These are phyloP conservation scores for Mythimna ferrago DNA, from an alignment of 2,888 invertebrate genomes.

Conservation along the genomic window DNA sequence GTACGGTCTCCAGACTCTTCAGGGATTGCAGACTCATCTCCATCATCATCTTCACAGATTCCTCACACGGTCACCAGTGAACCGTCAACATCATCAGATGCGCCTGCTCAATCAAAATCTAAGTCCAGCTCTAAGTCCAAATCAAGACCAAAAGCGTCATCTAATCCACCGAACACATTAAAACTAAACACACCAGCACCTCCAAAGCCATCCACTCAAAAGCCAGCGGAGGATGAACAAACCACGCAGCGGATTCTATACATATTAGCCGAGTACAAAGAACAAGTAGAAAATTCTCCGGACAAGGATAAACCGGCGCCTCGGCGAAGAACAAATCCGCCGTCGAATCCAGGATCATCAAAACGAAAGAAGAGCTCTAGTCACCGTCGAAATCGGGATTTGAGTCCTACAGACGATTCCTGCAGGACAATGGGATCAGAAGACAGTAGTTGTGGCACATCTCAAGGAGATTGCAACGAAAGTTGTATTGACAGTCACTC, in stretches of 20 bases:
- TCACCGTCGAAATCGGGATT: conserved; percentile 91
- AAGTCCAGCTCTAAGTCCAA: conserved; percentile 85
- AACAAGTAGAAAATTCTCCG: conserved; percentile 94
- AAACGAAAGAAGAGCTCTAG: conserved; percentile 92
- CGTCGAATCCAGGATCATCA: conserved; percentile 93
- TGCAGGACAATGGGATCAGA: conserved; percentile 94
- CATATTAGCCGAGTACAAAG: conserved; percentile 95
- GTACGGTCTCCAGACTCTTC: conserved; percentile 86
- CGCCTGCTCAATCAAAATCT: conserved; percentile 72
- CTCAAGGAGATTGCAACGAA: conserved; percentile 88
- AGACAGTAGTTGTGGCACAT: conserved; percentile 94
- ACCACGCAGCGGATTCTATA: conserved; percentile 95
- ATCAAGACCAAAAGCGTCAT: conserved; percentile 90
- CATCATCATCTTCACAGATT: conserved; percentile 78
- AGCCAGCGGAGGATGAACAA: conserved; percentile 95
- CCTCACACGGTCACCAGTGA: conserved; percentile 80
- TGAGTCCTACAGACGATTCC: conserved; percentile 92
- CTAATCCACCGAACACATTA: conserved; percentile 90
- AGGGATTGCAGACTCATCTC: conserved; percentile 79
- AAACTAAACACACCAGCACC: conserved; percentile 92
- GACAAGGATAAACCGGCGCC: conserved; percentile 96
- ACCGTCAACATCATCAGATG: conserved; percentile 70
- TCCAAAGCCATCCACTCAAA: conserved; percentile 90
- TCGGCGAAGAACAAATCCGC: conserved; percentile 93
- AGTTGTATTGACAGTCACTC: conserved; percentile 89